Conservation (phyloP, 1,140 invertebrate species). For the Sinella curviseta region DNA sequence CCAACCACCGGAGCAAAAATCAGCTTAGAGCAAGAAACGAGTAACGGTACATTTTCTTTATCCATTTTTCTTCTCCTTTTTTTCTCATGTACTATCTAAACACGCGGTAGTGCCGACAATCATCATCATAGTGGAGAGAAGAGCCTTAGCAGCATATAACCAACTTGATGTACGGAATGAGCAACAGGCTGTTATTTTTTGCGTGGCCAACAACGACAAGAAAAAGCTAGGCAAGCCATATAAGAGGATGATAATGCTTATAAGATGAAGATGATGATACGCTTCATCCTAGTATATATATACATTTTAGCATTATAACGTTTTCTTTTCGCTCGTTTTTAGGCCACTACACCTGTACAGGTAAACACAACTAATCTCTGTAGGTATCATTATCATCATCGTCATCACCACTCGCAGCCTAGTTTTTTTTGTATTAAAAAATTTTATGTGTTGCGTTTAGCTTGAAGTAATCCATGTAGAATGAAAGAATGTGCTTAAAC, state of each 20-base stretch:
- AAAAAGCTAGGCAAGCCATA: not conserved
- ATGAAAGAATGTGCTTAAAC: not conserved
- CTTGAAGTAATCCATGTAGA: not conserved
- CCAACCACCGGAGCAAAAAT: slow-evolving; percentile 26
- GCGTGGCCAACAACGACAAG: not conserved
- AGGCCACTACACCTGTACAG: slow-evolving; percentile 23
- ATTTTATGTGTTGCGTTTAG: not conserved
- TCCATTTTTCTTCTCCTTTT: slow-evolving; percentile 20
- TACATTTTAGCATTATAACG: not conserved
- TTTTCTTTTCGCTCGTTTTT: not conserved
- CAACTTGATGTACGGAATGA: no score
- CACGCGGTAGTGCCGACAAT: not conserved
- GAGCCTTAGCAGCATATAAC: not conserved
- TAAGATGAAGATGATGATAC: not conserved
- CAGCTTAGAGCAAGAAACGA: slow-evolving; percentile 17
- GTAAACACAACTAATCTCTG: not conserved
- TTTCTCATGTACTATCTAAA: slow-evolving; percentile 9
- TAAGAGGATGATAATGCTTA: not conserved
- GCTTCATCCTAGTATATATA: slow-evolving; percentile 1
- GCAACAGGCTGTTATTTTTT: not conserved
- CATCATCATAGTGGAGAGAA: not conserved
- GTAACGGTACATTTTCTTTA: slow-evolving; percentile 20
- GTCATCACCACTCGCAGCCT: not conserved
- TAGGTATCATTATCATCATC: slow-evolving; percentile 6
- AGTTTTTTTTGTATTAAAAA: slow-evolving; percentile 11